Evolutionary conservation across 2,888 invertebrate species (phyloP), one percentile per base, ranked within the genome.

Genomic region (Synergus laeviventris): DNA sequence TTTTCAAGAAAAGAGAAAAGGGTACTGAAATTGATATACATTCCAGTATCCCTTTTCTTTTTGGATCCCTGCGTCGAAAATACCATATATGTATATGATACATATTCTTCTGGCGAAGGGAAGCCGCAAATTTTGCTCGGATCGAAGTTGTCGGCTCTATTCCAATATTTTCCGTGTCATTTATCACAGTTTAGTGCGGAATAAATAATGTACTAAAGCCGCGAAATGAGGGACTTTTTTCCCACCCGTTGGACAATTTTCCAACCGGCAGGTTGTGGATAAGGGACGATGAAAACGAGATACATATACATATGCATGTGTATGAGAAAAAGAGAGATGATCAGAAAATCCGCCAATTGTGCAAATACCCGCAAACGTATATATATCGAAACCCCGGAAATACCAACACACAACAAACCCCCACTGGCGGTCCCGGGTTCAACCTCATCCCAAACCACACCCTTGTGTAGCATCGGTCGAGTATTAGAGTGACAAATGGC

Each of bases 131-230:
- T 9, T 54, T 7, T 18, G 18, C 18, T 18, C 18, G 54, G 54
- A 54, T 54, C 18, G 62, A 62, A 38, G 31, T 38, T 38, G 62
- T 62, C 62, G n/a, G 16, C 62, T 38, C 62, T 24, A 62, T 62
- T 62, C 38, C 11, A 62, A 62, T 62, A 62, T 62, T 62, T 62
- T 62, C 62, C 18, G 16, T 14, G 4, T 62, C 62, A 38, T 62
- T 62, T 62, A 62, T 62, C 62, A 14, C 62, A 31, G 31, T 21
- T 21, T 24, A 62, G 31, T 38, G 16, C 9, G 38, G 62, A 54
- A 54, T 54, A 54, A 54, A 54, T 54, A 54, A 54, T 54, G 18
- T 18, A 54, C 54, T 62, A n/a, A 14, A 31, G 62, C 31, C n/a
- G 16, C 38, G 16, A 36, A 62, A 31, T 36, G 62, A 62, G 9